Conservation (phyloP, 2,888 invertebrate species). For the Drosophila cracens region DNA sequence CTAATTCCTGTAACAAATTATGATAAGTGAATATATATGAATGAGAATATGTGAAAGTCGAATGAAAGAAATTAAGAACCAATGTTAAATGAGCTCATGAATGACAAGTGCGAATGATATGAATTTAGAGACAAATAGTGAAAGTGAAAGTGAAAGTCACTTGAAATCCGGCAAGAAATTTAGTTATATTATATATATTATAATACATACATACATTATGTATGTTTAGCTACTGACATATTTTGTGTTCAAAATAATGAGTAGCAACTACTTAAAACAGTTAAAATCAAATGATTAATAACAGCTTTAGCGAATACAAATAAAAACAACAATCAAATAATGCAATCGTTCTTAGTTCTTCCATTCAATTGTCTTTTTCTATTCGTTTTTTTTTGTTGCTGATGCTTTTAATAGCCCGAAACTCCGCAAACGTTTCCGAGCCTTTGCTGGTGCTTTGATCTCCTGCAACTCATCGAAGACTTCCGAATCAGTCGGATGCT, state of each 20-base stretch:
- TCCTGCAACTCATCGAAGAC: conserved; percentile 6
- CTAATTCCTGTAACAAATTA: conserved; percentile 4
- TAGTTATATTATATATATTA: conserved; percentile 18
- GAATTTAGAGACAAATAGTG: conserved; percentile 5
- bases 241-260: conserved; percentile 69
- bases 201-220: conserved; percentile 30
- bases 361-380: neutral
- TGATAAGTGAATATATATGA: neutral
- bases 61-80: neutral
- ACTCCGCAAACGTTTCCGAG: conserved; percentile 1
- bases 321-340: conserved; percentile 36
- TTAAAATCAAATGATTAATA: conserved; percentile 29
- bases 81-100: conserved; percentile 5
- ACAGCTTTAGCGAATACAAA: conserved; percentile 51
- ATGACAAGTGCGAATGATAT: conserved; percentile 10
- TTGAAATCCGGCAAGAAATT: conserved; percentile 9
- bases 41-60: neutral
- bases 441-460: neutral
- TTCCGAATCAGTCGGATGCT: conserved; percentile 5
- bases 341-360: neutral
- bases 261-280: conserved; percentile 63
- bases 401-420: conserved; percentile 12
- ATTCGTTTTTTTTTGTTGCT: conserved; percentile 8
- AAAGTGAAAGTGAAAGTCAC: conserved; percentile 17
- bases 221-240: conserved; percentile 66